These are phyloP conservation scores for Onchidella celtica DNA, from an alignment of 2,888 invertebrate genomes.

Conservation along the genomic window DNA sequence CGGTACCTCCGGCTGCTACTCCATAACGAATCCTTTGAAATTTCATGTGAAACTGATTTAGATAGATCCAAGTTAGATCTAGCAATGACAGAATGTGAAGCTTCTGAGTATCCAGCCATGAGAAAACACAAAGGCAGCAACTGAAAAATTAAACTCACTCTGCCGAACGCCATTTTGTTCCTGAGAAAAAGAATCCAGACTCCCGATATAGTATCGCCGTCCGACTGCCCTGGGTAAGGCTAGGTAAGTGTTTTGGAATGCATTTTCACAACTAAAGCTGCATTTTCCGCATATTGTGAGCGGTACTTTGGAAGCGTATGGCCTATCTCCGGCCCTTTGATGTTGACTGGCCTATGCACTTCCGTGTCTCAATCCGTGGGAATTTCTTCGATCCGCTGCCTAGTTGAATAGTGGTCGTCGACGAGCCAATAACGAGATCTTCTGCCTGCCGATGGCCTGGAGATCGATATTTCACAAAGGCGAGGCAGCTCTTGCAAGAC, in stretches of 20 bases:
- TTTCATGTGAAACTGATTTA: neutral
- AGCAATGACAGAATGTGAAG: no score
- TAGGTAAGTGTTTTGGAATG: no score
- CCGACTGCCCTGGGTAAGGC: no score
- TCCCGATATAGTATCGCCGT: no score
- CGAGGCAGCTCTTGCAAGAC: constrained; percentile 2
- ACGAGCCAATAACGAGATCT: neutral
- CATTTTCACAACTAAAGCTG: no score
- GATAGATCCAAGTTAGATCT: no score
- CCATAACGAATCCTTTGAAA: neutral
- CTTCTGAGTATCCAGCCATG: no score
- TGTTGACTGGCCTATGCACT: neutral
- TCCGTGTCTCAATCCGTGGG: constrained; percentile 26
- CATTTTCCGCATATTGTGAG: no score
- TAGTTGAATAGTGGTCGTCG: neutral
- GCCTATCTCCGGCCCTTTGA: neutral
- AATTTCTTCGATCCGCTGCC: constrained; percentile 40
- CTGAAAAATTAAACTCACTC: neutral
- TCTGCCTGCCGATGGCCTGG: neutral
- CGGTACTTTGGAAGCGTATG: neutral
- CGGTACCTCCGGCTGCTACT: no score
- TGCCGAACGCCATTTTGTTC: constrained; percentile 30
- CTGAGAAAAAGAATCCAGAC: no score
- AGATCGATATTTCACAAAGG: constrained; percentile 14
- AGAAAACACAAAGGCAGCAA: neutral